phyloP scores from a whole-genome alignment of 1,140 invertebrate genomes.

The Atopsyche davidsoni region DNA sequence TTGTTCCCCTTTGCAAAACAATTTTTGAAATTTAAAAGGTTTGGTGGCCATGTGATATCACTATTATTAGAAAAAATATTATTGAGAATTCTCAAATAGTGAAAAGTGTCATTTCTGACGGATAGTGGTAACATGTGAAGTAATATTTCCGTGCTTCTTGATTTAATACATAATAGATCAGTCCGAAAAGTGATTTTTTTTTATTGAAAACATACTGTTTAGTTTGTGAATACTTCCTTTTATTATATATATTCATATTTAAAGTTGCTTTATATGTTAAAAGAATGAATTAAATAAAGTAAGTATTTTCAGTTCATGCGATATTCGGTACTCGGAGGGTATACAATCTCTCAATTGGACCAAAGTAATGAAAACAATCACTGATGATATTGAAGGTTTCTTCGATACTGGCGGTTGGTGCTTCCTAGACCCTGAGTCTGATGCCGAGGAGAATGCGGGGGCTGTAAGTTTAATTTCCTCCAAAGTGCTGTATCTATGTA shows the following conservation, averaged over 20 bases:
- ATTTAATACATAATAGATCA: not conserved
- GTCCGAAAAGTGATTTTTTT: not conserved
- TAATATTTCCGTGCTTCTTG: too few species aligned
- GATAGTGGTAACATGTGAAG: too few species aligned
- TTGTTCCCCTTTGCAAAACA: too few species aligned
- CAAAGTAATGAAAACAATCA: conserved; percentile 99
- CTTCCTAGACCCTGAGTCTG: conserved; percentile 93
- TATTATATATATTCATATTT: too few species aligned
- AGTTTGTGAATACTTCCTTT: too few species aligned
- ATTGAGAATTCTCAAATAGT: too few species aligned
- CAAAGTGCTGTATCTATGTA: not conserved
- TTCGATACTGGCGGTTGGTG: conserved; percentile 98
- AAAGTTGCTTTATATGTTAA: not conserved
- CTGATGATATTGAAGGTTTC: conserved; percentile 97
- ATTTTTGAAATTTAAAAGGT: too few species aligned
- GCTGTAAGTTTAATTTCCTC: conserved; percentile 50
- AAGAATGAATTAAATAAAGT: not conserved
- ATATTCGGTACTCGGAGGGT: conserved; percentile 96
- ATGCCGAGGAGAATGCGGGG: conserved; percentile 64
- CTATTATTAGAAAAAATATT: too few species aligned
- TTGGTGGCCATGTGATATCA: too few species aligned
- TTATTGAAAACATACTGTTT: not conserved
- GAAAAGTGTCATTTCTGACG: too few species aligned
- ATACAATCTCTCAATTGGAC: conserved; percentile 98
- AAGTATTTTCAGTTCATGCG: conserved; percentile 70